A percentile compares a stretch with the other conserved stretches of the same genome.
phyloP scores from a whole-genome alignment of 2,113 vertebrate species.

The Ceyx cyanopectus region DNA sequence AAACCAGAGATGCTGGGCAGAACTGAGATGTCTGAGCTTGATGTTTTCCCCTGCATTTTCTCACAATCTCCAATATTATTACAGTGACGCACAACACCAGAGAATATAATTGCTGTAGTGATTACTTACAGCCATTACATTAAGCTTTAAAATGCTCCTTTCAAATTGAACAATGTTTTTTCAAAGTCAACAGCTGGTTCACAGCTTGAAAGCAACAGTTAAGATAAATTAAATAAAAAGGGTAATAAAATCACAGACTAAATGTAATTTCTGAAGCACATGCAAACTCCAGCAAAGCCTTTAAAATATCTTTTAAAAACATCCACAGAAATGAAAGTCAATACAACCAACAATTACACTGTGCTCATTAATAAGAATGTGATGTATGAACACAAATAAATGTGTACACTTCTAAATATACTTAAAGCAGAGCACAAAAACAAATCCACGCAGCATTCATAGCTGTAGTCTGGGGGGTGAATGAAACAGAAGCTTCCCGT shows the following conservation, averaged over 20 bases:
- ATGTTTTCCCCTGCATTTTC: not conserved
- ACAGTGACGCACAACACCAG: not conserved
- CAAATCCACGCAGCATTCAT: not conserved
- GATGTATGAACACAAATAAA: not conserved
- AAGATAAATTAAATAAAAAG: conserved; percentile 86
- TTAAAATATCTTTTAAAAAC: conserved; percentile 72
- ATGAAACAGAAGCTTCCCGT: conserved; percentile 23
- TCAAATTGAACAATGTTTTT: conserved; percentile 84
- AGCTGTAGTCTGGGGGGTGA: not conserved
- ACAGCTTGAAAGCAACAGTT: conserved; percentile 82
- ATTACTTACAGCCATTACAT: conserved; percentile 79
- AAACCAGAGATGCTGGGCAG: not conserved
- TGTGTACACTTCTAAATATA: not conserved
- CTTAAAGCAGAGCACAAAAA: not conserved
- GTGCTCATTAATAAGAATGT: not conserved
- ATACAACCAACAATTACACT: conserved; percentile 36
- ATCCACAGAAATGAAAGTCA: conserved; percentile 69
- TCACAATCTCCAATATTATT: not conserved
- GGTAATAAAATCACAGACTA: conserved; percentile 82
- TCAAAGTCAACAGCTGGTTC: conserved; percentile 85
- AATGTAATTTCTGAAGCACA: conserved; percentile 81
- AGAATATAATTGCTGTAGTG: conserved; percentile 68
- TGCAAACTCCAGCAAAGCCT: conserved; percentile 60
- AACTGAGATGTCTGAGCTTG: not conserved
- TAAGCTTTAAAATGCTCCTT: conserved; percentile 78